Base-by-base conservation (phyloP, 30 jellyfish, hydroid and myxozoan genomes). In the Nemopilema nomurai region DNA sequence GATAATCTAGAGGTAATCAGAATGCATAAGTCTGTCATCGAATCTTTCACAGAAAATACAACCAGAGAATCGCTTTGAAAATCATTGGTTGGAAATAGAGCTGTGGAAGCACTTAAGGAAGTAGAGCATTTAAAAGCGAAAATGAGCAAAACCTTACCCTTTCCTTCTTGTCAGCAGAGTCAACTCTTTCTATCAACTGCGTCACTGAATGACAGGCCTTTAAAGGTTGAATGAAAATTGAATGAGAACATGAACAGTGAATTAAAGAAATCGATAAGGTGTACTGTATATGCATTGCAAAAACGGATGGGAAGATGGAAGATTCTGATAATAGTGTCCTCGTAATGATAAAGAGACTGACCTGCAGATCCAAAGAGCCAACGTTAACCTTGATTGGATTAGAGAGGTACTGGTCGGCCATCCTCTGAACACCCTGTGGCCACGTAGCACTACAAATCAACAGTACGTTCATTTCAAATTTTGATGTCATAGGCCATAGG, bases 391-490 rank as follows among this genome's bases (percentile, higher is more conserved):
- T 86, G 21, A 95, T 70, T 8, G 99, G 99, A 69, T 95, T 75
- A 0, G 79, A 41, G 50, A 95, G 68, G 83, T 95, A 95, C 33
- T 91, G 89, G 71, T 86, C 92, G 1, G 99, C 99, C 97, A 95
- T 85, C 30, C 99, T 90, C 65, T 87, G 96, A n/a, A 95, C 99
- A 26, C 90, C 97, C 41, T 90, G 86, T 31, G 99, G 99, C 99
- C 99, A 95, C 13, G 99, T 95, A 17, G 99, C 99, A 51, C 98
- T 90, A 57, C 4, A 76, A 76, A 27, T 9, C 78, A 23, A 73
- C 50, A 62, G 0, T 50, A 51, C 19, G 19, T 9, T 9, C 16
- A 51, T 16, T 16, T 51, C 67, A 51, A 51, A 19, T 51, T 18
- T n/a, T n/a, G n/a, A n/a, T n/a, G n/a, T n/a, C n/a, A n/a, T n/a